These are phyloP conservation scores for Craterocephalus amniculus DNA, from an alignment of 2,797 vertebrate genomes.

Conservation along the genomic window DNA sequence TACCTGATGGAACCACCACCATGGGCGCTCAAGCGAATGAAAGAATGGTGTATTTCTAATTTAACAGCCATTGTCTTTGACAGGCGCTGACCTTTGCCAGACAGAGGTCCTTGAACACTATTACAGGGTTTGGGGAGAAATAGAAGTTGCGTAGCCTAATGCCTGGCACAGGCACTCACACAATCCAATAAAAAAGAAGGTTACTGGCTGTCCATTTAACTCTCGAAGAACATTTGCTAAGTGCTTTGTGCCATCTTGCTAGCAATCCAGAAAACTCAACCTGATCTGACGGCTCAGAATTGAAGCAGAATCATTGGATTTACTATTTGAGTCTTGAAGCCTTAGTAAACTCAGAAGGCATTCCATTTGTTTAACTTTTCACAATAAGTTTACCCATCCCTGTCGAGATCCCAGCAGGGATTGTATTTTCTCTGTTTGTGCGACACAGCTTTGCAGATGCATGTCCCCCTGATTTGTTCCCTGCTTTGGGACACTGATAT, in stretches of 20 bases:
- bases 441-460: background rate
- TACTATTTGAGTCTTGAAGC: slow-evolving; percentile 11
- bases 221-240: slow-evolving; percentile 44
- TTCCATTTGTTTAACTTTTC: slow-evolving; percentile 6
- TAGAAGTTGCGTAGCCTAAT: slow-evolving; percentile 71
- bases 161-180: slow-evolving; percentile 50
- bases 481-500: too few relatives aligned
- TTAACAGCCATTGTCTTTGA: slow-evolving; percentile 73
- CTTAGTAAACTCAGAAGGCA: slow-evolving; percentile 10
- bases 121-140: slow-evolving; percentile 63
- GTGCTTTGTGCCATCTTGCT: slow-evolving; percentile 40
- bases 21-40: slow-evolving; percentile 51
- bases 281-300: slow-evolving; percentile 33
- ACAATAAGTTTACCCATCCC: background rate
- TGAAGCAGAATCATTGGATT: slow-evolving; percentile 28
- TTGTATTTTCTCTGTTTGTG: too few relatives aligned
- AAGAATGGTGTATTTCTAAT: slow-evolving; percentile 71
- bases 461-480: background rate
- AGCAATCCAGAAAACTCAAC: slow-evolving; percentile 35
- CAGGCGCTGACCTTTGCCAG: slow-evolving; percentile 68
- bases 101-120: slow-evolving; percentile 68
- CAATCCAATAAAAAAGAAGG: slow-evolving; percentile 67
- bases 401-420: background rate
- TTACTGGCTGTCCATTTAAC: slow-evolving; percentile 64
- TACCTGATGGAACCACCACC: slow-evolving; percentile 63